These are phyloP conservation scores for Euzophera pinguis DNA, from an alignment of 2,888 invertebrate species.

Conservation along the genomic window DNA sequence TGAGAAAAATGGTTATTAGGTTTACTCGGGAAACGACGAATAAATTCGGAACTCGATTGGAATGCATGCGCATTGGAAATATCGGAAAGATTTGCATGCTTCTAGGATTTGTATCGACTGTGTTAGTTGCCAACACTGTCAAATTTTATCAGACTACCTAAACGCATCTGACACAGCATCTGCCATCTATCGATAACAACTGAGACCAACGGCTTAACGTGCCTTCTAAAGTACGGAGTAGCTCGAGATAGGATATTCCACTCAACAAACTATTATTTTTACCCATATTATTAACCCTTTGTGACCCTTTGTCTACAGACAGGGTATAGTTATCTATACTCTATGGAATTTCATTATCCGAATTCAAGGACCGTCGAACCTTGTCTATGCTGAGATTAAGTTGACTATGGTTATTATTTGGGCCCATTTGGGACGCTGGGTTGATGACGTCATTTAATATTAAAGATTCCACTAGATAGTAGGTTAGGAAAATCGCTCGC, in stretches of 20 bases:
- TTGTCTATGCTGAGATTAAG: background rate
- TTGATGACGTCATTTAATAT: background rate
- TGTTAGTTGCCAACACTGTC: no score
- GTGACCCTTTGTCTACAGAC: background rate
- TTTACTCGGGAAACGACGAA: background rate
- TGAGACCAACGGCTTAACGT: no score
- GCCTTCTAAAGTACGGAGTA: no score
- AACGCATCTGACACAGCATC: no score
- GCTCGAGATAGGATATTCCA: no score
- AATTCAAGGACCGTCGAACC: background rate
- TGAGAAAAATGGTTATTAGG: background rate
- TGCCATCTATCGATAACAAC: no score
- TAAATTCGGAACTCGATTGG: background rate
- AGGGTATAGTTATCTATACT: background rate
- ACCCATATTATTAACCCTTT: no score
- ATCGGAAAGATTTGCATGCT: background rate
- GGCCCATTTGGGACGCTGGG: background rate
- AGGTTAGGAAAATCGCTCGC: no score
- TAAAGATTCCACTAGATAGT: background rate
- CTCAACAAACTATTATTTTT: no score
- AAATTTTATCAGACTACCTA: no score
- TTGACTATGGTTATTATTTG: background rate
- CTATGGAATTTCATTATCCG: background rate
- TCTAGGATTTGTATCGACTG: background rate
- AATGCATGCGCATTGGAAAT: background rate